Percentiles rank a stretch among this genome's conserved stretches.
Conservation (phyloP, 2,113 vertebrate species). For the Barnardius zonarius region DNA sequence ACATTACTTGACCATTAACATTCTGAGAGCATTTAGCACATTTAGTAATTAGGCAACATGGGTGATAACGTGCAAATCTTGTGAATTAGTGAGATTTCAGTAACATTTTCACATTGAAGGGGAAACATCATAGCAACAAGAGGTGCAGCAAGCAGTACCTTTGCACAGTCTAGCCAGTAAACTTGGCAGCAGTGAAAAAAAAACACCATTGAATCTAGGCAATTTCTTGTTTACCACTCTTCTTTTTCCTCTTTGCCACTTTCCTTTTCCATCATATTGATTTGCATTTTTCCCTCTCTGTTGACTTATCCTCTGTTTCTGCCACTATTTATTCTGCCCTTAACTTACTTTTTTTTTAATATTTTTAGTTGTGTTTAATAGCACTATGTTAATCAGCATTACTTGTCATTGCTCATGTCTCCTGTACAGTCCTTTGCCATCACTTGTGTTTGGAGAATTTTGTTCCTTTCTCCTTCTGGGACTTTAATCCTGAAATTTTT, state of each 20-base stretch:
- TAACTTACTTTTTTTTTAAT: neutral
- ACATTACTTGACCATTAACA: slow-evolving; percentile 34
- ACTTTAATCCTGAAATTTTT: neutral
- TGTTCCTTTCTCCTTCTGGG: neutral
- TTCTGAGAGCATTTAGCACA: slow-evolving; percentile 20
- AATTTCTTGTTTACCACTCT: neutral
- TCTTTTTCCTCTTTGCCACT: neutral
- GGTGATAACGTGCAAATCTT: neutral
- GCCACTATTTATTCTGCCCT: neutral
- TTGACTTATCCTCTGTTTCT: neutral
- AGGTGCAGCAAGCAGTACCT: neutral
- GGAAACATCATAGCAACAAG: neutral
- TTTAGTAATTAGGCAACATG: neutral
- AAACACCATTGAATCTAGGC: neutral
- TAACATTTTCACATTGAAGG: neutral
- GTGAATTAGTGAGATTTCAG: neutral
- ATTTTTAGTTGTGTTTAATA: neutral
- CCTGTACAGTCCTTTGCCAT: neutral
- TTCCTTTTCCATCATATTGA: neutral
- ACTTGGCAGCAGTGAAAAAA: neutral
- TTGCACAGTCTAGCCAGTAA: neutral
- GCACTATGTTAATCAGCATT: neutral
- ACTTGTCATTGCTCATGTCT: neutral
- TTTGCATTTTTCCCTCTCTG: neutral
- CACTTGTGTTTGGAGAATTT: neutral